Base-by-base conservation (phyloP, 1,140 invertebrate genomes). In the Heliconius eleuchia region DNA sequence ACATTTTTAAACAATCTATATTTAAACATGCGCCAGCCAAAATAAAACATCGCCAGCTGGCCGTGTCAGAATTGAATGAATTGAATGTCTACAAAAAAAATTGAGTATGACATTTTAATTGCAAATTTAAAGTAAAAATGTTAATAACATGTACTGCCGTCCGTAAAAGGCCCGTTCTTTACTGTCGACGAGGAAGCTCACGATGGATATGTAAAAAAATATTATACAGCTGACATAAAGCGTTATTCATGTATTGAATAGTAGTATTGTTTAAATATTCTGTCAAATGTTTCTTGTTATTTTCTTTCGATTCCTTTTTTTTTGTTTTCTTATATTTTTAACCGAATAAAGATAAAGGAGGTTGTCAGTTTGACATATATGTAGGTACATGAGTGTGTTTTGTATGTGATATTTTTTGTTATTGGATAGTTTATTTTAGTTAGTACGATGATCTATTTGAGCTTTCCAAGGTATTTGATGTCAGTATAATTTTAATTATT, bases 61-160 rank as follows among this genome's bases (percentile, higher is more conserved):
- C 27, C 57, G 7, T 11, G 4, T 60, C 0, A 27, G 8, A n/a
- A 66, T 66, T 66, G 60, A 66, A 66, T 11, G 60, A n/a, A 66
- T 66, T 66, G 60, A 66, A 66, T 11, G 60, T 30, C 27, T 27
- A 4, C 60, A 66, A 66, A 66, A 66, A 46, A 4, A 37, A 66
- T 27, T 6, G 13, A 30, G 13, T 6, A 18, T 66, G 27, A 66
- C 60, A 76, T 76, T 76, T 66, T 66, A 66, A 76, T 76, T 76
- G 74, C 57, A 76, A 70, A 76, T 42, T 23, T 66, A 66, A 66
- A 75, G 27, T 66, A 16, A 27, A 23, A 76, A 66, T 76, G 74
- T 42, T 76, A 27, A 66, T 66, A 76, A 27, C 74, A 42, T 76
- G 27, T 37, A 75, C 55, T 60, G 55, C 39, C 11, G 55, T 39